A percentile compares a stretch with the other conserved stretches of the same genome.
Conservation (phyloP, 2,888 invertebrate species). For the Podotricha telesiphe region DNA sequence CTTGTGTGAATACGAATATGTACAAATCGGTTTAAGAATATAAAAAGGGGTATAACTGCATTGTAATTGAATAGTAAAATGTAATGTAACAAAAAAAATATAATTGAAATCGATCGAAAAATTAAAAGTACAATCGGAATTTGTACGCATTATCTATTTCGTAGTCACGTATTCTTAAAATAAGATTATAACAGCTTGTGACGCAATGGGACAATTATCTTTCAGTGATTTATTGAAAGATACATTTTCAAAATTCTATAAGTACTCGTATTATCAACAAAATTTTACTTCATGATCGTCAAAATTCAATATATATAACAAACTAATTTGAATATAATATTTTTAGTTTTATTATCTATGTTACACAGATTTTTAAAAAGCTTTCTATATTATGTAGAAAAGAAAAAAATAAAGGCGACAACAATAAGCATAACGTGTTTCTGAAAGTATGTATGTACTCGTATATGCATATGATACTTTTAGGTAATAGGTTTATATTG, state of each 20-base stretch:
- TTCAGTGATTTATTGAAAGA: too few relatives aligned
- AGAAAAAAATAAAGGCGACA: not conserved
- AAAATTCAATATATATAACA: not conserved
- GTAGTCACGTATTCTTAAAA: not conserved
- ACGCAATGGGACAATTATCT: not conserved
- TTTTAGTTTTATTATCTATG: not conserved
- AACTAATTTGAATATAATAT: not conserved
- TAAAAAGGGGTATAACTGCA: too few relatives aligned
- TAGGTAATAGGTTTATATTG: too few relatives aligned
- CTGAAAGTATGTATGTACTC: too few relatives aligned
- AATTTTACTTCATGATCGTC: too few relatives aligned
- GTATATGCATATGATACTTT: too few relatives aligned
- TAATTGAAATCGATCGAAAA: not conserved
- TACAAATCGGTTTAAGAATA: too few relatives aligned
- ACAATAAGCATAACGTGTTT: not conserved
- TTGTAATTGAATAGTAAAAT: too few relatives aligned
- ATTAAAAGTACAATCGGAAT: not conserved
- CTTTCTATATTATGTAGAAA: not conserved
- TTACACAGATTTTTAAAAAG: not conserved
- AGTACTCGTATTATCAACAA: too few relatives aligned
- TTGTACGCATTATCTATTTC: not conserved
- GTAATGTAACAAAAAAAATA: not conserved
- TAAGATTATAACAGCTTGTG: constrained; percentile 7
- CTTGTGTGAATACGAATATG: too few relatives aligned
- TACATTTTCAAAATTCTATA: too few relatives aligned